A percentile compares a stretch with the other conserved stretches of the same genome.
These are phyloP conservation scores for Neodiprion fabricii DNA, from an alignment of 1,140 invertebrate genomes.

Conservation along the genomic window DNA sequence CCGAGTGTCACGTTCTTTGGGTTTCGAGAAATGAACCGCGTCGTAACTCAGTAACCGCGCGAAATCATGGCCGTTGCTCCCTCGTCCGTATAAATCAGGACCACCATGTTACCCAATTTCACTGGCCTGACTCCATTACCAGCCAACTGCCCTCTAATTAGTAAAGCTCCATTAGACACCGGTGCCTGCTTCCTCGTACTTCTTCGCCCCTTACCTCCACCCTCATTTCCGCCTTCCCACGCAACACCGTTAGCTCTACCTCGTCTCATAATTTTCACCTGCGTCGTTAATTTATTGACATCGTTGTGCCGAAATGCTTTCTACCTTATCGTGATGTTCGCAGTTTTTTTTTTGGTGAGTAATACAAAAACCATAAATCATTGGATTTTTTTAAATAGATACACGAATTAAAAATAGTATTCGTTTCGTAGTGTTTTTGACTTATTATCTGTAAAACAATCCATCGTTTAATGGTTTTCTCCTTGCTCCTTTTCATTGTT, in stretches of 20 bases:
- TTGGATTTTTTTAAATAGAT: no score
- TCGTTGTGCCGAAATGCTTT: constrained; percentile 10
- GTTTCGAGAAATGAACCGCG: no score
- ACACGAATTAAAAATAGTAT: no score
- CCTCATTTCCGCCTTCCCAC: background rate
- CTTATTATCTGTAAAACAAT: no score
- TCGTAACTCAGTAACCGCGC: constrained; percentile 27
- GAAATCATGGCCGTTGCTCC: background rate
- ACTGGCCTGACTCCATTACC: constrained; percentile 50
- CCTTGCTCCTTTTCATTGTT: no score
- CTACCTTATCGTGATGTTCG: constrained; percentile 11
- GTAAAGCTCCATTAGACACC: constrained; percentile 52
- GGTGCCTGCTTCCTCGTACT: constrained; percentile 13
- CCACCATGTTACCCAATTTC: constrained; percentile 47
- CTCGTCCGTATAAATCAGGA: constrained; percentile 48
- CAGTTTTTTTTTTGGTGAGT: background rate
- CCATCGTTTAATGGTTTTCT: no score
- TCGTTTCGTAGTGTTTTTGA: no score
- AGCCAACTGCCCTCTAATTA: constrained; percentile 55
- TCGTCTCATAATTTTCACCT: constrained; percentile 15
- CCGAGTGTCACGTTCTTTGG: no score
- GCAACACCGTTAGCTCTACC: background rate
- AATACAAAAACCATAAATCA: no score
- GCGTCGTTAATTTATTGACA: constrained; percentile 17
- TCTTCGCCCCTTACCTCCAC: background rate